phyloP scores from a whole-genome alignment of 2,797 vertebrate genomes.

The Poeciliopsis turneri region DNA sequence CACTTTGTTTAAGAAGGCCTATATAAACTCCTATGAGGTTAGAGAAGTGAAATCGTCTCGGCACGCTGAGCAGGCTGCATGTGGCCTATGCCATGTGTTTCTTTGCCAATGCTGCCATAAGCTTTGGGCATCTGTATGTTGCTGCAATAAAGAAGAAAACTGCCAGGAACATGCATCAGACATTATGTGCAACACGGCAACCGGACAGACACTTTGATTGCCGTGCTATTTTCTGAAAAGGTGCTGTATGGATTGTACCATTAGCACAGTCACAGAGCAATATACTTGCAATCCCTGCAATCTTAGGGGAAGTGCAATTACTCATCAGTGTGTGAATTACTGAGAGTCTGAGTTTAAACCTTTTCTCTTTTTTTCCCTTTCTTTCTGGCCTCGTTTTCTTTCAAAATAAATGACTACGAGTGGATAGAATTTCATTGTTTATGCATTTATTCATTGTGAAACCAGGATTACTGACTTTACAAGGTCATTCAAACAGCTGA shows the following conservation, averaged over 20 bases:
- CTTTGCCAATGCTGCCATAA: slow-evolving; percentile 12
- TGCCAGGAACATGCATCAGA: slow-evolving; percentile 30
- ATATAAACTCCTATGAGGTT: slow-evolving; percentile 65
- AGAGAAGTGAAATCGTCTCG: slow-evolving; percentile 53
- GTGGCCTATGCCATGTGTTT: slow-evolving; percentile 19
- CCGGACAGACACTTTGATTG: slow-evolving; percentile 65
- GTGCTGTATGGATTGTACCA: slow-evolving; percentile 58
- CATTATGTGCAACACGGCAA: slow-evolving; percentile 31
- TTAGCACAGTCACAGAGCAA: slow-evolving; percentile 48
- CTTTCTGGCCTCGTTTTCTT: slow-evolving; percentile 45
- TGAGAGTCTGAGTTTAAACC: slow-evolving; percentile 32
- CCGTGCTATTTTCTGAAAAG: slow-evolving; percentile 51
- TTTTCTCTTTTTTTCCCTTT: slow-evolving; percentile 11
- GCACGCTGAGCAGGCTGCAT: slow-evolving; percentile 38
- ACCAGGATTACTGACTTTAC: slow-evolving; percentile 73
- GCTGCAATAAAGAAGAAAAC: slow-evolving; percentile 12
- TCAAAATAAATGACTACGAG: slow-evolving; percentile 46
- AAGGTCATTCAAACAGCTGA: slow-evolving; percentile 78
- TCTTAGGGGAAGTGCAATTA: slow-evolving; percentile 44
- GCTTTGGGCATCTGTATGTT: slow-evolving; percentile 23
- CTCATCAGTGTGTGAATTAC: slow-evolving; percentile 54
- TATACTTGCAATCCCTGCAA: slow-evolving; percentile 43
- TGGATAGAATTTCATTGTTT: slow-evolving; percentile 69
- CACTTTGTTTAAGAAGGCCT: slow-evolving; percentile 66
- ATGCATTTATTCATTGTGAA: slow-evolving; percentile 79